A percentile compares a stretch with the other conserved stretches of the same genome.
phyloP scores from a whole-genome alignment of 2,113 vertebrate genomes.

The Rhinopomastus cyanomelas region DNA sequence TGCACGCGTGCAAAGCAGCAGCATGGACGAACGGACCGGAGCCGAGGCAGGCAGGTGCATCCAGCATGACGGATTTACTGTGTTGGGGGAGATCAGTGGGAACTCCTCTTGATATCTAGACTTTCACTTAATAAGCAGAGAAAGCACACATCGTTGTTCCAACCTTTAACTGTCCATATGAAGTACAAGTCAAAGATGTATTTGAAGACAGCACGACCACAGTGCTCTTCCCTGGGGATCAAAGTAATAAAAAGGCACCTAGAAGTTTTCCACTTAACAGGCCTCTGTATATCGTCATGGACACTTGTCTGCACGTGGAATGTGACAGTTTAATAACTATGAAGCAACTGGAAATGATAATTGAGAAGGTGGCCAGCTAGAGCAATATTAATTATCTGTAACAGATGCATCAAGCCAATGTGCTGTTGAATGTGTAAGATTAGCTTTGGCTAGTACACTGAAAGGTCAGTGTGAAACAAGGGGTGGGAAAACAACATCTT shows the following conservation, averaged over 20 bases:
- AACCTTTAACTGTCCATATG: background rate
- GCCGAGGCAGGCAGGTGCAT: background rate
- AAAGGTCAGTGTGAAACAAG: slow-evolving; percentile 2
- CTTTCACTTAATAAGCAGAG: background rate
- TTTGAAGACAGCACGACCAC: background rate
- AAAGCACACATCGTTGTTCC: background rate
- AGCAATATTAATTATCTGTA: slow-evolving; percentile 34
- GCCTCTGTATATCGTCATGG: background rate
- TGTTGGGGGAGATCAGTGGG: background rate
- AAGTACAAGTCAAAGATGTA: background rate
- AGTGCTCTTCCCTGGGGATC: background rate
- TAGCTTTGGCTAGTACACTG: background rate
- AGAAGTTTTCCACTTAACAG: background rate
- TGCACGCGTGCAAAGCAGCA: background rate
- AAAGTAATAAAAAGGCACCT: background rate
- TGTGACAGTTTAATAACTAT: background rate
- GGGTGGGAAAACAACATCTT: background rate
- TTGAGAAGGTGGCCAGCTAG: background rate
- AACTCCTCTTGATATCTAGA: background rate
- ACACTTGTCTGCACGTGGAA: background rate
- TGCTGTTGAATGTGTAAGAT: background rate
- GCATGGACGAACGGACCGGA: background rate
- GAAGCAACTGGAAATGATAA: slow-evolving; percentile 6
- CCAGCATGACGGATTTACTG: background rate
- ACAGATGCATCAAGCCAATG: background rate